A percentile compares a stretch with the other conserved stretches of the same genome.
phyloP scores from a whole-genome alignment of 2,888 invertebrate genomes.

The Pristionchus arcanus region DNA sequence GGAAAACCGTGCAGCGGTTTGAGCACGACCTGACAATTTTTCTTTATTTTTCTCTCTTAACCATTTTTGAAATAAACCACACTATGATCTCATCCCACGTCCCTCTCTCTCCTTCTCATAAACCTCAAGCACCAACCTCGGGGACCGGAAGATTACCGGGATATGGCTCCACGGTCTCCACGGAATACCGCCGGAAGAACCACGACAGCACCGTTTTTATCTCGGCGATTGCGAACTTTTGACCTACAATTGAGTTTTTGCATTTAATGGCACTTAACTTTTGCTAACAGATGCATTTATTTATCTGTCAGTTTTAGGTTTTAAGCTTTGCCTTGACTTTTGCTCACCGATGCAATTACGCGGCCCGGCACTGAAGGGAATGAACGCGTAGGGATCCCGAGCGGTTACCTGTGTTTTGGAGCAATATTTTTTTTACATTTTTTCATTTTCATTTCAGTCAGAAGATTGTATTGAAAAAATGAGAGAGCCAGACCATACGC shows the following conservation, averaged over 20 bases:
- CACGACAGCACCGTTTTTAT: constrained; percentile 2
- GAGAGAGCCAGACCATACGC: no score
- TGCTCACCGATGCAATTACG: constrained; percentile 81
- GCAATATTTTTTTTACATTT: no score
- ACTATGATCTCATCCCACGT: neutral
- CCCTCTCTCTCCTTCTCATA: no score
- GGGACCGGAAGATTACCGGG: neutral
- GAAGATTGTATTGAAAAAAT: no score
- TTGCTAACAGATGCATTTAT: constrained; percentile 80
- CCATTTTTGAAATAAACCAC: neutral
- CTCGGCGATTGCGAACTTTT: constrained; percentile 13
- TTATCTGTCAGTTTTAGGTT: no score
- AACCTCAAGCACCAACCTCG: neutral
- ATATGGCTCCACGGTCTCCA: neutral
- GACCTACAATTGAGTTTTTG: neutral
- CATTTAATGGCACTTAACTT: no score
- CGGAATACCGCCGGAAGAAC: neutral
- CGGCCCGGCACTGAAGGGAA: constrained; percentile 82
- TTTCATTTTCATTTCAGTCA: no score
- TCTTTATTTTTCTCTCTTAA: no score
- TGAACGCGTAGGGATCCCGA: constrained; percentile 81
- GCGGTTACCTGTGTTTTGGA: constrained; percentile 56
- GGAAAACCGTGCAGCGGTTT: constrained; percentile 65
- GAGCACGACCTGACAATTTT: constrained; percentile 57
- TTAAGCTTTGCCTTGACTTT: no score